Evolutionary conservation across 1,140 invertebrate genomes (phyloP), one percentile per base, ranked within the genome.

Genomic region (Bactericera cockerelli): DNA sequence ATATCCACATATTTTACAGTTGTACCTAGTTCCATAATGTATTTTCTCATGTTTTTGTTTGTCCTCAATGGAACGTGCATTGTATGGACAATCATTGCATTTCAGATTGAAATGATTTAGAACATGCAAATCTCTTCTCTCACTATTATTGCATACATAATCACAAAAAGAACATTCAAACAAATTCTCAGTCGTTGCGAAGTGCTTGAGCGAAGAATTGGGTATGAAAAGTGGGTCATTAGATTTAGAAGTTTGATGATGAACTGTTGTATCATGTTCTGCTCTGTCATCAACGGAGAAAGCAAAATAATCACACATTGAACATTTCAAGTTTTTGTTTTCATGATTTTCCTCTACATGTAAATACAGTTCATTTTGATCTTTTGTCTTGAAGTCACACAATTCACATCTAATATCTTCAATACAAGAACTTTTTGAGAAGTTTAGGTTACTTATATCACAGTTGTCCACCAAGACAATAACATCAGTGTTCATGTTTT

Each of bases 221-320:
- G n/a, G n/a, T n/a, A n/a, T n/a, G n/a, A n/a, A n/a, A n/a, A n/a
- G n/a, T n/a, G n/a, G n/a, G n/a, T n/a, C n/a, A n/a, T n/a, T n/a
- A n/a, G n/a, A n/a, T n/a, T n/a, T n/a, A n/a, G n/a, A n/a, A n/a
- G n/a, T n/a, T n/a, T n/a, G n/a, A n/a, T n/a, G n/a, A n/a, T n/a
- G n/a, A n/a, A n/a, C n/a, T n/a, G n/a, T n/a, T n/a, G n/a, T n/a
- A n/a, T 36, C n/a, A 22, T 49, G 42, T 19, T 3, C 22, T 22
- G 6, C 42, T 49, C 19, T 49, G 19, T 49, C 42, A 49, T 16
- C 19, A 10, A 49, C 22, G 8, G 42, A 49, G 19, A 49, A 6
- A 4, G 42, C 42, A 49, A 49, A 49, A 49, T 49, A 49, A 49
- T 49, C 42, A 49, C 42, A 49, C n/a, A 49, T 49, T 49, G 42